Evolutionary conservation across 1,140 invertebrate species (phyloP).

Genomic region (Chymomyza costata): DNA sequence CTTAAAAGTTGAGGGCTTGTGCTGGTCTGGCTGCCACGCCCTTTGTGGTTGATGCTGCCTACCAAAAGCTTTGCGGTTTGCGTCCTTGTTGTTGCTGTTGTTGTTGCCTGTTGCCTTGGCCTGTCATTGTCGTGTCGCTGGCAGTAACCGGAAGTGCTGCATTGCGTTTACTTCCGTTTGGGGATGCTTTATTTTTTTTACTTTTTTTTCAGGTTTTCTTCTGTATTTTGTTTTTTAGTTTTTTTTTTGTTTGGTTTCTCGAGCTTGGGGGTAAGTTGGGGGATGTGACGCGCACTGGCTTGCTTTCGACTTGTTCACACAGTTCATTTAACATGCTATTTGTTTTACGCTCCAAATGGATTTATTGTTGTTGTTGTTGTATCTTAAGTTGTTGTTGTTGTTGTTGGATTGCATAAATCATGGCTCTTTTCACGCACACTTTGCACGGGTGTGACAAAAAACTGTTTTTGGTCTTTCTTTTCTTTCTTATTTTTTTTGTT

Average conservation of each 20-base stretch:
- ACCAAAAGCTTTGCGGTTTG: constrained; percentile 37
- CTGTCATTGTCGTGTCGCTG: constrained; percentile 8
- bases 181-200: no score
- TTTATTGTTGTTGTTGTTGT: constrained; percentile 36
- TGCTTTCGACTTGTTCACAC: constrained; percentile 8
- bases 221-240: no score
- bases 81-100: constrained; percentile 4
- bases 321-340: constrained; percentile 53
- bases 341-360: constrained; percentile 38
- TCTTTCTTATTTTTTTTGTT: no score
- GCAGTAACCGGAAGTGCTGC: constrained; percentile 37
- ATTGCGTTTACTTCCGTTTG: constrained; percentile 39
- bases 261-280: no score
- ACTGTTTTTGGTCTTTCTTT: neutral
- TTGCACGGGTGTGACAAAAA: constrained; percentile 11
- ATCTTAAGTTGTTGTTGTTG: no score
- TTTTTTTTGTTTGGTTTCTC: no score
- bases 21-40: constrained; percentile 12
- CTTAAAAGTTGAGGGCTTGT: no score
- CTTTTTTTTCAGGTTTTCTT: no score
- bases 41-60: constrained; percentile 20
- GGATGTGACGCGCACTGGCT: no score
- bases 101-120: constrained; percentile 17
- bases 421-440: constrained; percentile 47
- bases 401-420: constrained; percentile 36